A percentile compares a stretch with the other conserved stretches of the same genome.
phyloP scores from a whole-genome alignment of 2,113 vertebrate species.

The Polypterus senegalus region DNA sequence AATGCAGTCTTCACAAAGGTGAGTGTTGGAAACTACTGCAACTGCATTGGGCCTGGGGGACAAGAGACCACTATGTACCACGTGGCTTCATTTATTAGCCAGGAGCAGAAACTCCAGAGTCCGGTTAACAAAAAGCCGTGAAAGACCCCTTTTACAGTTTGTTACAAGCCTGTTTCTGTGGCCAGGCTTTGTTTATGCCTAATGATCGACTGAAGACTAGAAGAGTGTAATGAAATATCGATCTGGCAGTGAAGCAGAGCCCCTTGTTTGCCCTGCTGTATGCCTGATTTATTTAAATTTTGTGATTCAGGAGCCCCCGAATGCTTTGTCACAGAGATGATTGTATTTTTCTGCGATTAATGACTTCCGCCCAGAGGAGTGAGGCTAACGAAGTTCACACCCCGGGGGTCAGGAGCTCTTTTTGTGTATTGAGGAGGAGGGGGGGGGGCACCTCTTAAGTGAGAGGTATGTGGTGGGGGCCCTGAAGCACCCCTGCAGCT shows the following conservation, averaged over 20 bases:
- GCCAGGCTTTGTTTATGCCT: background rate
- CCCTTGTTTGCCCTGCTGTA: too few species aligned
- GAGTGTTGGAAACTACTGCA: too few species aligned
- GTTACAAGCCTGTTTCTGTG: too few species aligned
- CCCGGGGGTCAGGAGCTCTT: background rate
- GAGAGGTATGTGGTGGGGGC: too few species aligned
- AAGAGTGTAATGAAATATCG: slow-evolving; percentile 9
- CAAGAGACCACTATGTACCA: too few species aligned
- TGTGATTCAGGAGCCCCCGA: background rate
- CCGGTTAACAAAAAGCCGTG: too few species aligned
- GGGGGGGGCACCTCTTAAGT: background rate
- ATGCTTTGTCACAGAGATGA: background rate
- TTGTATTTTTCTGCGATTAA: background rate
- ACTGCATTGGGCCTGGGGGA: too few species aligned
- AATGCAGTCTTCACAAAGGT: too few species aligned
- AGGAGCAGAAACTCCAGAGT: too few species aligned
- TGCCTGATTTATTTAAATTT: background rate
- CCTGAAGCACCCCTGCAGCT: too few species aligned
- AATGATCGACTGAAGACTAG: background rate
- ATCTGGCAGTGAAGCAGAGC: background rate
- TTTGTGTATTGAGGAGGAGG: background rate
- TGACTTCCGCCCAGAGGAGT: background rate
- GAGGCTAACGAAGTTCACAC: background rate
- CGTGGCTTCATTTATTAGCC: too few species aligned
- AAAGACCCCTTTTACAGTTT: too few species aligned